Percentiles rank a stretch among this genome's conserved stretches.
Conservation (phyloP, 2,113 vertebrate genomes). For the Orthonyx spaldingii region DNA sequence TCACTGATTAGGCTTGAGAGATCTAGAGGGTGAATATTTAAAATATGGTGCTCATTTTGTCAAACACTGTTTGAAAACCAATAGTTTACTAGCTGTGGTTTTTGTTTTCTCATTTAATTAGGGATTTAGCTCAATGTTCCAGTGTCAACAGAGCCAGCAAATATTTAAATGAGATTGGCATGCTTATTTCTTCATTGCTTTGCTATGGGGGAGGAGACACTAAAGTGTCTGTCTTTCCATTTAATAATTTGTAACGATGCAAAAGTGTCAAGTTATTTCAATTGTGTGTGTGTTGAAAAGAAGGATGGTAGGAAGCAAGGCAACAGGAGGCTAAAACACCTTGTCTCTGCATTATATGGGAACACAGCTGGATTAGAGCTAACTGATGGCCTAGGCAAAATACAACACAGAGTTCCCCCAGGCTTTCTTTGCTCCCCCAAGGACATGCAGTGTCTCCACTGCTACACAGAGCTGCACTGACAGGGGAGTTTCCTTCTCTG, state of each 20-base stretch:
- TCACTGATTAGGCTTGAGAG: neutral
- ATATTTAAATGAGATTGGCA: neutral
- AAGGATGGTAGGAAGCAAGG: neutral
- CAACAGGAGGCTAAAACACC: neutral
- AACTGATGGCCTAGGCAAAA: neutral
- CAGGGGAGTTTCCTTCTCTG: neutral
- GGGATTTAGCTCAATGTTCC: neutral
- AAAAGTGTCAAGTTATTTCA: neutral
- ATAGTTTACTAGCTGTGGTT: neutral
- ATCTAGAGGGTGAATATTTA: neutral
- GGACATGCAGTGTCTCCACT: neutral
- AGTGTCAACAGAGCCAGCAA: neutral
- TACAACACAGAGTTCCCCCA: neutral
- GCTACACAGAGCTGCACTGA: neutral
- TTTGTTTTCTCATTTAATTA: conserved; percentile 35
- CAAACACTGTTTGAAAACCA: neutral
- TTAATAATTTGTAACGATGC: neutral
- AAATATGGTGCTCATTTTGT: neutral
- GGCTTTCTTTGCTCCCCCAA: neutral
- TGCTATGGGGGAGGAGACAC: neutral
- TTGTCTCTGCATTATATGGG: neutral
- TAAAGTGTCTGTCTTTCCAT: neutral
- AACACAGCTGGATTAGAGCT: neutral
- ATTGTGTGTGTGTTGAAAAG: neutral
- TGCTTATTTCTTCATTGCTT: neutral